phyloP scores from a whole-genome alignment of 2,797 vertebrate genomes.

The Phalloptychus januarius region DNA sequence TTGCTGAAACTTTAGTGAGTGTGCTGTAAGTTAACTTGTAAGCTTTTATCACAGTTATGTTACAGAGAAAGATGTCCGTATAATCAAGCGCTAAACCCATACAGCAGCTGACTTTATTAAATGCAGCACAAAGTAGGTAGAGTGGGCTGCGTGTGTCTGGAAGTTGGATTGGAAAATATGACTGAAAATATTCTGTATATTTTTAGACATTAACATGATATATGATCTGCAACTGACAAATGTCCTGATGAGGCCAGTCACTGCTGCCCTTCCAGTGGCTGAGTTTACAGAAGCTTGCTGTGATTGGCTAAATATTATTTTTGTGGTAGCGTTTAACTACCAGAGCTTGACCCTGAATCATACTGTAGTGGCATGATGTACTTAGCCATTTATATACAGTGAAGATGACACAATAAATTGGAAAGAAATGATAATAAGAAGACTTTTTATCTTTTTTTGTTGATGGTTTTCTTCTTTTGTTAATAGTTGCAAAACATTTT shows the following conservation, averaged over 20 bases:
- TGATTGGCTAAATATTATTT: neutral
- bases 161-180: neutral
- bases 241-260: neutral
- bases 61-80: neutral
- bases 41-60: slow-evolving; percentile 3
- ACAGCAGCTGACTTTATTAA: neutral
- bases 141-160: neutral
- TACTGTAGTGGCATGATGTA: no score
- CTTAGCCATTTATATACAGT: no score
- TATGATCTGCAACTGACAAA: neutral
- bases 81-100: slow-evolving; percentile 1
- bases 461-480: no score
- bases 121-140: no score
- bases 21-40: slow-evolving; percentile 9
- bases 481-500: no score
- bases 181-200: neutral
- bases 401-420: no score
- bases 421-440: no score
- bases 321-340: no score
- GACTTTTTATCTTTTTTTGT: no score
- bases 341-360: no score
- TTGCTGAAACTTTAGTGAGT: slow-evolving; percentile 20
- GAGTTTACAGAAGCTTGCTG: neutral
- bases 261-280: neutral
- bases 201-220: neutral